phyloP scores from a whole-genome alignment of 2,888 invertebrate genomes.

The Eupithecia exiguata region DNA sequence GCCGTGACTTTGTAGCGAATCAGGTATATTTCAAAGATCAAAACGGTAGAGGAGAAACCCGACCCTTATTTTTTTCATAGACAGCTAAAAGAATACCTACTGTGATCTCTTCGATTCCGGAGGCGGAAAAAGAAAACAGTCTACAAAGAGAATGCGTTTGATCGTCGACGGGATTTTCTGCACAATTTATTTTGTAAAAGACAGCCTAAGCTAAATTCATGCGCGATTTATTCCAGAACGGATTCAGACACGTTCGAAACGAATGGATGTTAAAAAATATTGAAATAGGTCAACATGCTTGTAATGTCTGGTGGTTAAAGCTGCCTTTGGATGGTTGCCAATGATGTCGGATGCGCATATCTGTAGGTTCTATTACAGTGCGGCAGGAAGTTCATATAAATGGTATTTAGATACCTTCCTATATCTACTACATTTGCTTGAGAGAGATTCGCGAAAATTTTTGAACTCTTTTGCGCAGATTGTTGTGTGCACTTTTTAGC shows the following conservation, averaged over 20 bases:
- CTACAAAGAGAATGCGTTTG: conserved; percentile 39
- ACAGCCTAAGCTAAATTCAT: conserved; percentile 33
- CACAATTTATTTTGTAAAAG: conserved; percentile 48
- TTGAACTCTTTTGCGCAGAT: conserved; percentile 27
- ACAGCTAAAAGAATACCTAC: conserved; percentile 49
- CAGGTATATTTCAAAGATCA: conserved; percentile 47
- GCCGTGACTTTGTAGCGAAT: conserved; percentile 52
- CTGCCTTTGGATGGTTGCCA: conserved; percentile 32
- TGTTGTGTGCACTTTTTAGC: conserved; percentile 22
- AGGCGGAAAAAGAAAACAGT: conserved; percentile 47
- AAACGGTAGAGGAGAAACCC: conserved; percentile 37
- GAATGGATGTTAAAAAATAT: conserved; percentile 47
- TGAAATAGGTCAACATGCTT: conserved; percentile 56
- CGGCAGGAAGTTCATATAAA: conserved; percentile 47
- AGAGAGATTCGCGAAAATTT: conserved; percentile 19
- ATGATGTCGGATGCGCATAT: conserved; percentile 33
- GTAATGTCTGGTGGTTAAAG: conserved; percentile 57
- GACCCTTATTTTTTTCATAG: conserved; percentile 54
- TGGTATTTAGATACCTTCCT: conserved; percentile 21
- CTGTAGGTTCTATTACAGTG: conserved; percentile 52
- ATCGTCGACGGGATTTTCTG: conserved; percentile 44
- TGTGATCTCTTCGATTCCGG: conserved; percentile 53
- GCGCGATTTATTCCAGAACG: conserved; percentile 26
- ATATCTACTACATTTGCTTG: conserved; percentile 37
- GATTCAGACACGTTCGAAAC: conserved; percentile 32